A percentile compares a stretch with the other conserved stretches of the same genome.
Conservation (phyloP, 2,888 invertebrate genomes). For the Trissolcus japonicus region DNA sequence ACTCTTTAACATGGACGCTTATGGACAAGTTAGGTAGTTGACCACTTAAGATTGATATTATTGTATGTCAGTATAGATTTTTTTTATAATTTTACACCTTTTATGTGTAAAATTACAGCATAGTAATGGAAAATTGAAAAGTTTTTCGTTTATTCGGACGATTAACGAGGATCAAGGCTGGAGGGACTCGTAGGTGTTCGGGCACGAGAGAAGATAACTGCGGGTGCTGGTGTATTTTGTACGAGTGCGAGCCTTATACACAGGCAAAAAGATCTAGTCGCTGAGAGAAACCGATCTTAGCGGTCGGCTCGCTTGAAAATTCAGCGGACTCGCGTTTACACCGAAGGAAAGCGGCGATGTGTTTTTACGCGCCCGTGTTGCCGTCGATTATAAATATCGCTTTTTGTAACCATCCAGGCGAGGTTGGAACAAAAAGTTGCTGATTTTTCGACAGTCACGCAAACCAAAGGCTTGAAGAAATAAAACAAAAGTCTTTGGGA, state of each 20-base stretch:
- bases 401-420: conserved; percentile 7
- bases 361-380: conserved; percentile 26
- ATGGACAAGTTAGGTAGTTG: no score
- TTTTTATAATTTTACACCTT: no score
- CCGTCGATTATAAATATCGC: conserved; percentile 32
- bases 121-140: no score
- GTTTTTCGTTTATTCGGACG: conserved; percentile 38
- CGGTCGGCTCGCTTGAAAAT: conserved; percentile 28
- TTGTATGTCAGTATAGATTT: no score
- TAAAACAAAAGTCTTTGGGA: neutral
- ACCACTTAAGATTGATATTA: no score
- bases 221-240: conserved; percentile 51
- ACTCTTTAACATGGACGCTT: no score
- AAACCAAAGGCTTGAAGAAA: neutral
- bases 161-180: conserved; percentile 56
- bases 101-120: no score
- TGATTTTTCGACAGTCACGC: neutral
- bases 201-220: conserved; percentile 41
- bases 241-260: conserved; percentile 36
- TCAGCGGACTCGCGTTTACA: conserved; percentile 38
- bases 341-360: conserved; percentile 29
- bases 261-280: conserved; percentile 48
- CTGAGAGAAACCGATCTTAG: conserved; percentile 26
- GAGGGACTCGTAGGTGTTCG: conserved; percentile 54
- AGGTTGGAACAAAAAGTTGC: neutral